Evolutionary conservation across 2,113 vertebrate species (phyloP), one percentile per base, ranked within the genome.

Genomic region (Hippoglossus stenolepis): DNA sequence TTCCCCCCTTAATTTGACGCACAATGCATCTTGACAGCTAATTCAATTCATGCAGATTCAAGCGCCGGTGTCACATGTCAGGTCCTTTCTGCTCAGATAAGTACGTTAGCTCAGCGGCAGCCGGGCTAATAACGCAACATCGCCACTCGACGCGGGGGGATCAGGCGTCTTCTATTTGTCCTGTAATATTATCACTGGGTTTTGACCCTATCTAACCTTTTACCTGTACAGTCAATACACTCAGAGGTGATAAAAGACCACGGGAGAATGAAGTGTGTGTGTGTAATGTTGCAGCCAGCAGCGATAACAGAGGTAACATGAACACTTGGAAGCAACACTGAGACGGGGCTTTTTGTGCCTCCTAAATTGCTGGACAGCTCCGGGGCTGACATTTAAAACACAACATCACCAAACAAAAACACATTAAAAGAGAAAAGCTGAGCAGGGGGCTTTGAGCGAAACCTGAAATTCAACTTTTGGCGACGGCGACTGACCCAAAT

Each of bases 381-480:
- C 90, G 11, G 93, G 93, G 91, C 89, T 92, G 92, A 92, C 91
- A 92, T 94, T 93, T 93, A 92, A 92, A 93, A 94, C 93, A 93
- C 85, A 91, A 90, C 88, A 91, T 88, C 86, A 84, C 86, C 88
- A 91, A 92, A 93, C 92, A 91, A 89, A 93, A 89, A 92, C 86
- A 92, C 91, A 89, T 91, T 89, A 91, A 88, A 90, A 75, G 86
- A 92, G 90, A 91, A 89, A 84, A 86, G 85, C 81, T 72, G 86
- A 87, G 77, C 77, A 80, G 85, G 85, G 79, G 83, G 87, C 92
- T 92, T 88, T 83, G 80, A 92, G 91, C 86, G 63, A 90, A 93
- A 94, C 92, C 93, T 89, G 93, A 93, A 95, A 94, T 92, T 92
- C 89, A 85, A 89, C 91, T 93, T 93, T 89, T 93, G 94, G 93